Percentiles rank a stretch among this genome's conserved stretches.
Conservation (phyloP, 2,888 invertebrate genomes). For the Caenorhabditis panamensis region DNA sequence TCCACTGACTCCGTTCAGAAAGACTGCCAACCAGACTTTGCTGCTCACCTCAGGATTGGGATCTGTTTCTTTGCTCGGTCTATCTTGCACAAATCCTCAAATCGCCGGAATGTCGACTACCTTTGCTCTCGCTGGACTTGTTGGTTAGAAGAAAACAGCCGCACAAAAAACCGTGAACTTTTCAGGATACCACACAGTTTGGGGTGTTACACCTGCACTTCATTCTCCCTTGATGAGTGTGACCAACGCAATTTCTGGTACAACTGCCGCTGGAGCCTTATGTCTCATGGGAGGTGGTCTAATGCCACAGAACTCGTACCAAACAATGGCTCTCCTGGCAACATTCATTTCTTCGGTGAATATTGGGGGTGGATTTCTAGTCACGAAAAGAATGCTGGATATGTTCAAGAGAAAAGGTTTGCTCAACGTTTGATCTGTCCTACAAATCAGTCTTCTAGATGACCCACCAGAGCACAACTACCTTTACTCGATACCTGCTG, state of each 20-base stretch:
- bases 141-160: too few species aligned
- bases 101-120: slow-evolving; percentile 92
- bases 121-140: slow-evolving; percentile 89
- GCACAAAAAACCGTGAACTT: too few species aligned
- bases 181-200: slow-evolving; percentile 89
- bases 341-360: slow-evolving; percentile 91
- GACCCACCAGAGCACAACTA: slow-evolving; percentile 92
- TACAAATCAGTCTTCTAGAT: slow-evolving; percentile 82
- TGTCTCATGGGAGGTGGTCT: slow-evolving; percentile 87
- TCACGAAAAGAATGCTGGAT: slow-evolving; percentile 93
- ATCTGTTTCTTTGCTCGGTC: slow-evolving; percentile 86
- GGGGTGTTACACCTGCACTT: slow-evolving; percentile 92
- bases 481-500: slow-evolving; percentile 87
- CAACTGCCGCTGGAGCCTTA: slow-evolving; percentile 92
- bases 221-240: slow-evolving; percentile 95
- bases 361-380: slow-evolving; percentile 92
- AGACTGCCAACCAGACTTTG: slow-evolving; percentile 86
- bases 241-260: slow-evolving; percentile 91
- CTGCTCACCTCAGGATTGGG: slow-evolving; percentile 88
- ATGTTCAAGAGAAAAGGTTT: slow-evolving; percentile 87
- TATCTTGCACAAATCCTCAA: slow-evolving; percentile 89
- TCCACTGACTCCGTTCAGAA: slow-evolving; percentile 86
- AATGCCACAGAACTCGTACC: slow-evolving; percentile 85
- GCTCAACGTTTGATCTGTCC: too few species aligned
- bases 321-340: slow-evolving; percentile 89